Conservation (phyloP, 1,140 invertebrate species). For the Saccostrea echinata region DNA sequence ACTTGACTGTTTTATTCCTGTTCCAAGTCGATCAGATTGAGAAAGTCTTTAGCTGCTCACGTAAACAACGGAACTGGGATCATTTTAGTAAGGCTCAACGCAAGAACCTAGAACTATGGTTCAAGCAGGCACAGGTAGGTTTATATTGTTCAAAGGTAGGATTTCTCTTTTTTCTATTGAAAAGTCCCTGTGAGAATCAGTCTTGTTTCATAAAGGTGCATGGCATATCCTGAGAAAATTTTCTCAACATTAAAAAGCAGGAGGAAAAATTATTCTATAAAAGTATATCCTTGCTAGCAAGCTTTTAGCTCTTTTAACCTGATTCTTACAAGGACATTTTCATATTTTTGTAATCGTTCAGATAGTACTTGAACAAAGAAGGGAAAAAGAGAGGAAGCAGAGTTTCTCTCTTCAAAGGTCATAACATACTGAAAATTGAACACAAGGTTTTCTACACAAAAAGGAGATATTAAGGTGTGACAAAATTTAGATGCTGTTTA, state of each 20-base stretch:
- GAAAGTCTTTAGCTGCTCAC: slow-evolving; percentile 95
- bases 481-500: too few relatives aligned
- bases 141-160: slow-evolving; percentile 62
- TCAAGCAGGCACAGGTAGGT: slow-evolving; percentile 97
- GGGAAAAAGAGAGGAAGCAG: background rate
- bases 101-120: slow-evolving; percentile 99
- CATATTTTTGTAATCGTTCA: background rate
- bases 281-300: too few relatives aligned
- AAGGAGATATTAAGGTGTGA: background rate
- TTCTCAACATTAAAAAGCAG: too few relatives aligned
- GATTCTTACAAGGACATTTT: background rate
- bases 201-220: background rate
- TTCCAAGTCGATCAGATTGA: slow-evolving; percentile 96
- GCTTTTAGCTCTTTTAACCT: background rate
- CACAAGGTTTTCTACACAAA: background rate
- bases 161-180: background rate
- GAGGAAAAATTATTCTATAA: too few relatives aligned
- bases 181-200: slow-evolving; percentile 14
- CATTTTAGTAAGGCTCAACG: slow-evolving; percentile 99
- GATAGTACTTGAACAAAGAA: background rate
- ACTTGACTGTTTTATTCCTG: slow-evolving; percentile 53
- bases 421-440: background rate
- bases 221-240: too few relatives aligned
- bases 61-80: slow-evolving; percentile 99
- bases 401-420: background rate